Evolutionary conservation across 1,140 invertebrate species (phyloP).

Genomic region (Sweltsa coloradensis): DNA sequence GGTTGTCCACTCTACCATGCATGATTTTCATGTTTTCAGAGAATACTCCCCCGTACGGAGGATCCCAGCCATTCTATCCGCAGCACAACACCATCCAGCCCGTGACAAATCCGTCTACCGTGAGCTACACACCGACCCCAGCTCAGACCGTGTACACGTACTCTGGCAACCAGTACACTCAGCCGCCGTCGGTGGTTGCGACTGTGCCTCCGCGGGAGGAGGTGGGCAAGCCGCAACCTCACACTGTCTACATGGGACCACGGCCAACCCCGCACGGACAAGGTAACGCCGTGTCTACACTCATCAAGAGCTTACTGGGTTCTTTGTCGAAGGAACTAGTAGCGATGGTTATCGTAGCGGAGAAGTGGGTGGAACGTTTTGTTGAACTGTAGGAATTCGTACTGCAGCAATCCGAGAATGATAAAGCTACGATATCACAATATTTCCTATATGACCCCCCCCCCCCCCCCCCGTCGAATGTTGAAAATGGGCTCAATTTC

Average conservation of each 20-base stretch:
- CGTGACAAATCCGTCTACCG: slow-evolving; percentile 24
- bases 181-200: slow-evolving; percentile 16
- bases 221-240: neutral
- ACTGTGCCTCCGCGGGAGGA: neutral
- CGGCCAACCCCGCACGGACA: slow-evolving; percentile 1
- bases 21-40: slow-evolving; percentile 9
- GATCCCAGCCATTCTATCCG: slow-evolving; percentile 15
- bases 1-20: too few relatives aligned
- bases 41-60: slow-evolving; percentile 18
- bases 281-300: slow-evolving; percentile 12
- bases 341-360: too few relatives aligned
- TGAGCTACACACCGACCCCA: slow-evolving; percentile 27
- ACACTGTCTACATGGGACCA: slow-evolving; percentile 10
- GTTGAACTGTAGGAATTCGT: too few relatives aligned
- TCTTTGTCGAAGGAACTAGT: too few relatives aligned
- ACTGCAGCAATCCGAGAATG: too few relatives aligned
- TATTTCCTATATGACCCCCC: too few relatives aligned
- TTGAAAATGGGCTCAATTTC: too few relatives aligned
- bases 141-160: slow-evolving; percentile 28
- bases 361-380: too few relatives aligned
- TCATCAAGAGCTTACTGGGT: too few relatives aligned
- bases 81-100: slow-evolving; percentile 27
- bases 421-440: too few relatives aligned
- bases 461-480: too few relatives aligned
- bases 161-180: slow-evolving; percentile 27